A percentile compares a stretch with the other conserved stretches of the same genome.
These are phyloP conservation scores for Macquaria ambigua DNA, from an alignment of 2,113 vertebrate genomes.

Conservation along the genomic window DNA sequence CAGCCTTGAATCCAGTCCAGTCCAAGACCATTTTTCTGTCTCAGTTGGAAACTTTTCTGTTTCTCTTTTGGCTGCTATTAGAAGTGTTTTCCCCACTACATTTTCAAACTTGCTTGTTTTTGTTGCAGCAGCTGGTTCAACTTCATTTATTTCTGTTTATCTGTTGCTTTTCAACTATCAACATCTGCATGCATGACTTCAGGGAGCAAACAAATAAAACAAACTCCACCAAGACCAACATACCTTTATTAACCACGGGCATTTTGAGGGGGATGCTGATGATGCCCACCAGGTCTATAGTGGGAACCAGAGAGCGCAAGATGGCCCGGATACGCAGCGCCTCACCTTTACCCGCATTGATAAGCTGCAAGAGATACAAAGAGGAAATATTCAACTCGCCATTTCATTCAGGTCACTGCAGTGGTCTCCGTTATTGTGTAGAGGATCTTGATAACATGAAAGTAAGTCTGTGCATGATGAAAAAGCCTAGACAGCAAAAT, in stretches of 20 bases:
- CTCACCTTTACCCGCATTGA: constrained; percentile 97
- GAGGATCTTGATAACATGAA: not conserved
- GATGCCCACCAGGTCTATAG: constrained; percentile 93
- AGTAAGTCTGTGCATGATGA: not conserved
- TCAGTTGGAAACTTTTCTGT: not conserved
- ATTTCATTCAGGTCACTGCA: not conserved
- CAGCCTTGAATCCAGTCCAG: constrained; percentile 17
- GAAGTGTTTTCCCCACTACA: not conserved
- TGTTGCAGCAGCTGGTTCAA: not conserved
- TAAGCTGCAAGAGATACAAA: constrained; percentile 86
- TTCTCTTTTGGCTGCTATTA: not conserved
- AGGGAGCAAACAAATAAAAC: constrained; percentile 1
- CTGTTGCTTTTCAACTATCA: not conserved
- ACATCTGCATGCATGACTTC: not conserved
- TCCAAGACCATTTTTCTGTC: not conserved
- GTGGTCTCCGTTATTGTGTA: not conserved
- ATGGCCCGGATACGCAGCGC: constrained; percentile 96
- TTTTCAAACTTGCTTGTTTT: not conserved
- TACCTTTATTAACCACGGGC: constrained; percentile 95
- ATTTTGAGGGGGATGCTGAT: constrained; percentile 96
- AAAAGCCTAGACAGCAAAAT: not conserved
- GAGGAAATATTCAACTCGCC: not conserved
- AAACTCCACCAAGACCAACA: not conserved
- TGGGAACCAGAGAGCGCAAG: constrained; percentile 95
- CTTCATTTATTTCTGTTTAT: not conserved